Base-by-base conservation (phyloP, 30 jellyfish, hydroid and myxozoan genomes). In the Aurelia sp. region DNA sequence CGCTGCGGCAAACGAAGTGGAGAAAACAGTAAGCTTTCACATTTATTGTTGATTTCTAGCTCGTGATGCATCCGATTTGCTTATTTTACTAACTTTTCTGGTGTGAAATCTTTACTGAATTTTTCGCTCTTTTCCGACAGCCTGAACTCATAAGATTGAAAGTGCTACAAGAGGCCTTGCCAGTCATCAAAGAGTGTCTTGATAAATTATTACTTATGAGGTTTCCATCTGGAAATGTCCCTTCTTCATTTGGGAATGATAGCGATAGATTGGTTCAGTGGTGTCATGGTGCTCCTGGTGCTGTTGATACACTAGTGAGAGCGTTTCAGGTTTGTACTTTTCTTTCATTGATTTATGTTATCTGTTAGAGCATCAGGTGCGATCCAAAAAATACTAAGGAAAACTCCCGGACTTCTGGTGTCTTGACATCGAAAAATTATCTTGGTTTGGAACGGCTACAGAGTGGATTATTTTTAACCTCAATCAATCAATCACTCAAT, bases 211-310 rank as follows among this genome's bases (percentile, higher is more conserved):
- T 80, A 16, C 60, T 53, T 11, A 68, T 69, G 88, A 67, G 85
- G 30, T 93, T 93, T 84, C 90, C 90, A 24, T 88, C 98, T 2
- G 97, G 98, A 5, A 93, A 93, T 66, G 68, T 93, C 38, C 95
- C 91, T 50, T 87, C 97, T 10, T 93, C 97, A 2, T 71, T 53
- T 67, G 96, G 97, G 1, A 88, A 74, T 63, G 35, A 65, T 12
- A 82, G 47, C 53, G 98, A 93, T 50, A 80, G 78, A 58, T 80
- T 93, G 68, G 91, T 93, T 20, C 98, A 93, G 24, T 93, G 98
- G 98, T 93, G 98, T 88, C 98, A 93, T 78, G 98, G 98, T 27
- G 97, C 96, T 22, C 96, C 98, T 17, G 98, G 96, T 48, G 97
- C 97, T 8, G 92, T 87, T 21, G 65, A 61, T 82, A 52, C 79